A percentile compares a stretch with the other conserved stretches of the same genome.
phyloP scores from a whole-genome alignment of 92 coral and sea anemone genomes.

The Pocillopora meandrina region DNA sequence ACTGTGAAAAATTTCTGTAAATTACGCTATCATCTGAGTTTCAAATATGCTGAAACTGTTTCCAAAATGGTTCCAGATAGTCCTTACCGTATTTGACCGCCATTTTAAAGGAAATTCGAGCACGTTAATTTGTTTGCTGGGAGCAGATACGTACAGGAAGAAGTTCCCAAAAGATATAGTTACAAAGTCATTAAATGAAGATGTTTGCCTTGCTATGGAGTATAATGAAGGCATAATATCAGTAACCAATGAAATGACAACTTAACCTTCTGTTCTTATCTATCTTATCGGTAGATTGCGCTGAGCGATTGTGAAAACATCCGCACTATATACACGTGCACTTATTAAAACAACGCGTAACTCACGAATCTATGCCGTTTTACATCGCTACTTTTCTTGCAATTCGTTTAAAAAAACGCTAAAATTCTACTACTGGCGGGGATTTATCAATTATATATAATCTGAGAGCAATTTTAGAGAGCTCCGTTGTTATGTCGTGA shows the following conservation, averaged over 20 bases:
- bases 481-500: background rate
- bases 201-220: background rate
- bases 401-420: no score
- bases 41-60: background rate
- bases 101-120: conserved; percentile 16
- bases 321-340: background rate
- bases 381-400: no score
- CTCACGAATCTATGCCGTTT: background rate
- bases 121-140: background rate
- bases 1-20: background rate
- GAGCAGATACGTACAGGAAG: background rate
- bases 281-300: background rate
- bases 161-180: conserved; percentile 5
- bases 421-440: background rate
- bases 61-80: background rate
- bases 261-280: conserved; percentile 8
- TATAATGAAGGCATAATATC: background rate
- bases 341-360: background rate
- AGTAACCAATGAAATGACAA: background rate
- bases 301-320: background rate
- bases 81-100: background rate
- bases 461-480: background rate
- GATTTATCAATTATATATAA: background rate
- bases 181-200: background rate
- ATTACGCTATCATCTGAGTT: background rate